Base-by-base conservation (phyloP, 2,113 vertebrate species). In the Phaethon lepturus region DNA sequence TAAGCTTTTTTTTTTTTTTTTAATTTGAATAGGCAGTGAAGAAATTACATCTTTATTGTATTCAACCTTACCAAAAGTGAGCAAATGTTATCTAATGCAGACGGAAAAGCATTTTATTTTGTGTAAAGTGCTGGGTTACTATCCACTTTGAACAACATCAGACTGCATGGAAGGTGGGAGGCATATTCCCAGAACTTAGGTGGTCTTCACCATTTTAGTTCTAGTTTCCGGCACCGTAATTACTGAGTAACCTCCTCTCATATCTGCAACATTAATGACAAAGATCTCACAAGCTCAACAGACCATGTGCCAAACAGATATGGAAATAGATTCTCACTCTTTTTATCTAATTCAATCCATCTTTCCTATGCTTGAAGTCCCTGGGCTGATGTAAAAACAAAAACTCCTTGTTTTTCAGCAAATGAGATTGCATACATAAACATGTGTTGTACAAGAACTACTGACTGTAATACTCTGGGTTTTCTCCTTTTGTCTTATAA, bases 401-500 rank as follows among this genome's bases (percentile, higher is more conserved):
- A 38, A 47, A 4, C 13, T 12, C 25, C 53, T 74, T 79, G 60
- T 42, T 97, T 79, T 77, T 66, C 15, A 97, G 22, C 64, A 93
- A 96, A 90, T n/a, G 59, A 23, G 55, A 73, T 3, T 59, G 7
- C 10, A 42, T 42, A 59, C 22, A 67, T 88, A 89, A 96, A 93
- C 94, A 87, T 83, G 77, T 93, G 94, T 85, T 95, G 31, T 83
- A 85, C 91, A 95, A 81, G 63, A 87, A 55, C 38, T 86, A 89
- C 38, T 83, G 66, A 79, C 62, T 87, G 83, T 67, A 93, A 90
- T 78, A 86, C 59, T 94, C 85, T 5, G 2, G 3, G 44, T 83
- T 96, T 96, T 79, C 53, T 64, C 81, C 60, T 95, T 93, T 97
- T 82, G 91, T 98, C 80, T 97, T 93, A 85, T 82, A 96, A 97